Evolutionary conservation across 1,140 invertebrate genomes (phyloP), one percentile per base, ranked within the genome.

Genomic region (Drosophila triauraria): DNA sequence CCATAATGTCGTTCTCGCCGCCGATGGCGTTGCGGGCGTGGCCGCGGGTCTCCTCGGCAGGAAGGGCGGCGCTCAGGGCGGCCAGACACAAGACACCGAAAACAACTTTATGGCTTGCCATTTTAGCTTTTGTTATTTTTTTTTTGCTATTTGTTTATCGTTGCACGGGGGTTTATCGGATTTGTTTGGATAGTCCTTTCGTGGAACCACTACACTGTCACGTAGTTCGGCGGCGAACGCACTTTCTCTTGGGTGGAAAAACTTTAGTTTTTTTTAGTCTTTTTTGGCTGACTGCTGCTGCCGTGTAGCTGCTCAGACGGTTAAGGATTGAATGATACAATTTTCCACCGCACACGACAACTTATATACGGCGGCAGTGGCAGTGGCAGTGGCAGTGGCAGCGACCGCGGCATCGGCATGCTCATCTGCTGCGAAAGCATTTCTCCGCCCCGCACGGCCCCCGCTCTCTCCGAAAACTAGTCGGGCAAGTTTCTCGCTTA

Each of bases 1-100:
- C 95, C 94, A 96, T 94, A 27, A 97, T 94, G 75, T 97, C 96
- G 81, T 96, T 96, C 67, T 96, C 96, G 50, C 94, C 94, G 77
- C 94, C 94, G 67, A 95, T 94, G 67, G 94, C 93, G 84, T 95
- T 95, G 60, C 95, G 94, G 48, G 93, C 93, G 75, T 93, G 93
- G 46, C 93, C 93, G 50, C 91, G 82, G 38, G 93, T 93, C 80
- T 96, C 95, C 92, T 96, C 95, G 15, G 96, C 95, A 47, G 96
- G 96, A 60, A 96, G 93, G 27, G 95, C 95, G 76, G 93, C 79
- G 76, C 93, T 93, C 32, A 93, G 90, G 40, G 93, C 94, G 75
- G 93, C 93, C 80, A 94, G 86, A 90, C 95, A 94, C 92, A 94
- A 82, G 70, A 95, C 75, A 84, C 91, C 91, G 78, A 93, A 88